phyloP scores from a whole-genome alignment of 2,888 invertebrate genomes.

The Diarsia rubi region DNA sequence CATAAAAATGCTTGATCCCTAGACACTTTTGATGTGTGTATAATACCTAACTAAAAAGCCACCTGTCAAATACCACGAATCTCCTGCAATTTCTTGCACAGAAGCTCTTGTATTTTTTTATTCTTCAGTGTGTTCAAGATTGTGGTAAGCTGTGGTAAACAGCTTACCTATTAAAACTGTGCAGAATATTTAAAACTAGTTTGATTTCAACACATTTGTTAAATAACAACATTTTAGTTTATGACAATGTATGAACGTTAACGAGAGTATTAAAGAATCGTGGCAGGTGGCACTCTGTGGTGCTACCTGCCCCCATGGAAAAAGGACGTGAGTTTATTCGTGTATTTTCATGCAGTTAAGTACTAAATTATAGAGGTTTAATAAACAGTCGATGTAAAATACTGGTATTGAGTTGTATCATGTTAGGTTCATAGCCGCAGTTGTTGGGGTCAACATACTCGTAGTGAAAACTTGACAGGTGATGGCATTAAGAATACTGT shows the following conservation, averaged over 20 bases:
- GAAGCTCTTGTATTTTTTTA: neutral
- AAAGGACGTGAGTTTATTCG: no score
- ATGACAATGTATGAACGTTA: no score
- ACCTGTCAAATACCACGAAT: neutral
- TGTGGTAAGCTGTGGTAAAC: no score
- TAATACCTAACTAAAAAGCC: neutral
- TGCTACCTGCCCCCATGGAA: no score
- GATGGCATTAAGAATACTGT: neutral
- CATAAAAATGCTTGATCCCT: no score
- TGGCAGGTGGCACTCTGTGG: no score
- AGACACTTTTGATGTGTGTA: no score
- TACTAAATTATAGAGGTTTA: neutral
- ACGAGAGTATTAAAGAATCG: no score
- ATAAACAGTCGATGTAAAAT: no score
- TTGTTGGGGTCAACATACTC: neutral
- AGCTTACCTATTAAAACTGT: neutral
- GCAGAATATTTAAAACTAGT: neutral
- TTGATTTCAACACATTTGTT: neutral
- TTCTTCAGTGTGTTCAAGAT: neutral
- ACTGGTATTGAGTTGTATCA: no score
- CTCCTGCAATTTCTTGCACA: neutral
- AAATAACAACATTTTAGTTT: neutral
- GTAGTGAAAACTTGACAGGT: neutral
- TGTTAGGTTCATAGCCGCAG: no score
- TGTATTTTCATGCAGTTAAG: neutral